Evolutionary conservation across 1,140 invertebrate genomes (phyloP).

Genomic region (Pogonus chalceus): DNA sequence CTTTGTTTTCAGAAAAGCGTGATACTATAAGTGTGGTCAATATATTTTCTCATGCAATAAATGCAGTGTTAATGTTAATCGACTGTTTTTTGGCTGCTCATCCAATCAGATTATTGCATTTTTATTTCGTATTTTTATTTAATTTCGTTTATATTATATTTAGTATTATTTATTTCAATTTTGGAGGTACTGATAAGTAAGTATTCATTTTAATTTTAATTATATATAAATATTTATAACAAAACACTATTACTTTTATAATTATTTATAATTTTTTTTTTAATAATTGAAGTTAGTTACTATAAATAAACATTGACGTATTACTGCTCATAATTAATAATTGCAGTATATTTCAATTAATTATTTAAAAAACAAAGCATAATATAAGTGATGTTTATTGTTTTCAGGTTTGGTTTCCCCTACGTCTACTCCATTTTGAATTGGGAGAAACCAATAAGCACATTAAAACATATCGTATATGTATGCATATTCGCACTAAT

Average conservation of each 20-base stretch:
- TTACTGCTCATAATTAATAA: neutral
- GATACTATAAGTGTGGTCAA: slow-evolving; percentile 49
- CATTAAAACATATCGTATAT: slow-evolving; percentile 17
- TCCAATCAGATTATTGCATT: slow-evolving; percentile 56
- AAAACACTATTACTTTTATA: too few relatives aligned
- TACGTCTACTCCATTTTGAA: slow-evolving; percentile 60
- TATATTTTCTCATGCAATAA: slow-evolving; percentile 60
- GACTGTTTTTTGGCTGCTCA: slow-evolving; percentile 60
- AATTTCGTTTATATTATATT: slow-evolving; percentile 56
- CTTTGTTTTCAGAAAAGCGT: slow-evolving; percentile 17
- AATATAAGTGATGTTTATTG: slow-evolving; percentile 15
- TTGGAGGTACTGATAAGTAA: slow-evolving; percentile 57
- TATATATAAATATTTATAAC: too few relatives aligned
- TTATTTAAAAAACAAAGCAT: slow-evolving; percentile 4
- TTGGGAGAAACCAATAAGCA: slow-evolving; percentile 45
- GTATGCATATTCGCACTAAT: neutral
- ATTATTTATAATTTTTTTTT: too few relatives aligned
- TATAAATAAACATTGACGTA: too few relatives aligned
- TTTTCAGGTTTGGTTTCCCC: slow-evolving; percentile 45
- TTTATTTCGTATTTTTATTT: slow-evolving; percentile 57
- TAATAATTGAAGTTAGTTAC: too few relatives aligned
- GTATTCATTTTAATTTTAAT: too few relatives aligned
- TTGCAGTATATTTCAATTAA: neutral
- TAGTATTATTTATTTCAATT: slow-evolving; percentile 55
- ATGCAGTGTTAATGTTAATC: slow-evolving; percentile 60